Conservation (phyloP, 2,113 vertebrate genomes). For the Callopanchax toddi region DNA sequence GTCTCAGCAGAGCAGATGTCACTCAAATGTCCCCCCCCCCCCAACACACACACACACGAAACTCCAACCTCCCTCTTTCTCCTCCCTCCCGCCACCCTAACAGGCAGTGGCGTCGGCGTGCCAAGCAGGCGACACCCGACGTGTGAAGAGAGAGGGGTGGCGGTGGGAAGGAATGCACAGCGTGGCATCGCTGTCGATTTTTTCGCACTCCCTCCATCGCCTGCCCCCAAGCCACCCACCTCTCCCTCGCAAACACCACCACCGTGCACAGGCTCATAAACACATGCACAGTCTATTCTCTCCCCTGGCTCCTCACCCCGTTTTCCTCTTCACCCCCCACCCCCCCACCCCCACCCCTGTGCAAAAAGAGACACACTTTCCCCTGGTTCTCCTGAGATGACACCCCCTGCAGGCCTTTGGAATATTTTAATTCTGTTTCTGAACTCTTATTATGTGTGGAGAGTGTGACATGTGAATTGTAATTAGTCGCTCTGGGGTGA, state of each 20-base stretch:
- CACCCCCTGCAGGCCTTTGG: constrained; percentile 76
- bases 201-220: constrained; percentile 57
- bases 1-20: constrained; percentile 92
- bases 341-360: background rate
- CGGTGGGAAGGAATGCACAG: constrained; percentile 68
- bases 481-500: constrained; percentile 81
- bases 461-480: constrained; percentile 80
- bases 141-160: constrained; percentile 74
- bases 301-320: background rate
- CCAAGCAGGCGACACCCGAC: constrained; percentile 78
- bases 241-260: constrained; percentile 38
- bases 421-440: constrained; percentile 79
- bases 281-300: constrained; percentile 35
- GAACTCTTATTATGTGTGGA: constrained; percentile 75
- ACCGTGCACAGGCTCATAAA: constrained; percentile 41
- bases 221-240: constrained; percentile 50
- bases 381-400: constrained; percentile 66
- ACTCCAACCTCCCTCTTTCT: background rate
- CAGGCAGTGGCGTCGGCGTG: constrained; percentile 75
- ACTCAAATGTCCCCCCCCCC: constrained; percentile 80
- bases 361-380: constrained; percentile 66
- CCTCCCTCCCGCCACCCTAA: constrained; percentile 46
- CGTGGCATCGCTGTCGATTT: constrained; percentile 49
- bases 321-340: too few relatives aligned
- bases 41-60: constrained; percentile 64